Conservation (phyloP, 2,888 invertebrate genomes). For the Anagyrus pseudococci region DNA sequence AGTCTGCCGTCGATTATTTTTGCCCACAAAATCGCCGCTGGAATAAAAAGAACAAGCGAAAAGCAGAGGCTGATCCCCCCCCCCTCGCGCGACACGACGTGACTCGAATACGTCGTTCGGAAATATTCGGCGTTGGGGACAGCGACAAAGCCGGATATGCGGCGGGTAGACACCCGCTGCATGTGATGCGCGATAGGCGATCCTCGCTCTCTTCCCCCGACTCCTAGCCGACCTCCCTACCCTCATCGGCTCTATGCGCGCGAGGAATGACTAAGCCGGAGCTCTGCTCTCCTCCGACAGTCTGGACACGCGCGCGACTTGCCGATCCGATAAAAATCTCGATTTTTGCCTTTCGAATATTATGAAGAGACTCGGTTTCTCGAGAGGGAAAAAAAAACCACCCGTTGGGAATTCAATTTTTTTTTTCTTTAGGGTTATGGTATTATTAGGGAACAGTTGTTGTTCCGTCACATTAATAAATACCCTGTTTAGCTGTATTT, state of each 20-base stretch:
- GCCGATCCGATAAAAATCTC: constrained; percentile 31
- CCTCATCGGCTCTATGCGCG: too few relatives aligned
- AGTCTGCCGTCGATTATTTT: not conserved
- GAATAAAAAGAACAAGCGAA: not conserved
- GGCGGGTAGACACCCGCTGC: not conserved
- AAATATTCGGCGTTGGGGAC: constrained; percentile 40
- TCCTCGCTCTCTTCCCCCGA: too few relatives aligned
- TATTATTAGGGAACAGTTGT: too few relatives aligned
- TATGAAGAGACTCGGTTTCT: too few relatives aligned
- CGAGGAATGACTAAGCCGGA: constrained; percentile 4
- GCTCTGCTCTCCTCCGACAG: not conserved
- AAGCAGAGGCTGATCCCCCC: not conserved
- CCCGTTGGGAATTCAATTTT: too few relatives aligned
- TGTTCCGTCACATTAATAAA: too few relatives aligned
- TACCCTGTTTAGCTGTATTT: too few relatives aligned
- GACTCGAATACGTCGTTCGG: constrained; percentile 43
- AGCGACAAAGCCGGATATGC: constrained; percentile 31
- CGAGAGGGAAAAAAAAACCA: too few relatives aligned
- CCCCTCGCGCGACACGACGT: constrained; percentile 34
- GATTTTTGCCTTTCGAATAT: constrained; percentile 12
- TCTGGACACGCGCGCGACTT: constrained; percentile 5
- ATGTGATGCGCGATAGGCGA: too few relatives aligned
- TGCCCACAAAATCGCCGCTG: too few relatives aligned
- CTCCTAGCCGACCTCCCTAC: too few relatives aligned
- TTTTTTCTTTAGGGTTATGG: too few relatives aligned